Base-by-base conservation (phyloP, 1,140 invertebrate genomes). In the Lethocerus indicus region DNA sequence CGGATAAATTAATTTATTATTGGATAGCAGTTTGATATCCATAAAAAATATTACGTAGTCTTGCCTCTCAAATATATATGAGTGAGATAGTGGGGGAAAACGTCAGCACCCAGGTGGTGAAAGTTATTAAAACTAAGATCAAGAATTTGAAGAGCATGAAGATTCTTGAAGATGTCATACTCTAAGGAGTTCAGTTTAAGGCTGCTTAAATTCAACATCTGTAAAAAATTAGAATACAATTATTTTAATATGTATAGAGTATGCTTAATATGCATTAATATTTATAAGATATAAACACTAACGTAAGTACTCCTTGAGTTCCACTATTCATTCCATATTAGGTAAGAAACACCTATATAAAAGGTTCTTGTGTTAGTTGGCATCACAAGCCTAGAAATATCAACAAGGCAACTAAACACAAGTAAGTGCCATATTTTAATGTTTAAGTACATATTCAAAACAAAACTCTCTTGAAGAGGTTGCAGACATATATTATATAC, bases 51-150 rank as follows among this genome's bases (percentile, higher is more conserved):
- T 16, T n/a, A 20, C 29, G 9, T 14, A 45, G 20, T 44, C 24
- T 50, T 35, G 47, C 50, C 41, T 46, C 44, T 51, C 6, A 51
- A 24, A 36, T 47, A 47, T 12, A 51, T 24, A 14, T 51, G 50
- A 13, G 39, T 26, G 5, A 51, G n/a, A 18, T 51, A 18, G n/a
- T n/a, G 3, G 43, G 44, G 14, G 40, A 25, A 40, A 29, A 46
- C 18, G 46, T 44, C 16, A 44, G 29, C 16, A 45, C 23, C 50
- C 25, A 51, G 47, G 13, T 36, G 44, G 14, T 47, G 37, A 18
- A 51, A 41, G 25, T 46, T 45, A 27, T 51, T 51, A 27, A 27
- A 46, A n/a, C 43, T 51, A 29, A 51, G 25, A 37, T 51, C 50
- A 21, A 51, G 27, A 20, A 51, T 51, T 29, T 37, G 36, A 14